A percentile compares a stretch with the other conserved stretches of the same genome.
Evolutionary conservation across 2,797 vertebrate species (phyloP).

Genomic region (Phataginus tricuspis): DNA sequence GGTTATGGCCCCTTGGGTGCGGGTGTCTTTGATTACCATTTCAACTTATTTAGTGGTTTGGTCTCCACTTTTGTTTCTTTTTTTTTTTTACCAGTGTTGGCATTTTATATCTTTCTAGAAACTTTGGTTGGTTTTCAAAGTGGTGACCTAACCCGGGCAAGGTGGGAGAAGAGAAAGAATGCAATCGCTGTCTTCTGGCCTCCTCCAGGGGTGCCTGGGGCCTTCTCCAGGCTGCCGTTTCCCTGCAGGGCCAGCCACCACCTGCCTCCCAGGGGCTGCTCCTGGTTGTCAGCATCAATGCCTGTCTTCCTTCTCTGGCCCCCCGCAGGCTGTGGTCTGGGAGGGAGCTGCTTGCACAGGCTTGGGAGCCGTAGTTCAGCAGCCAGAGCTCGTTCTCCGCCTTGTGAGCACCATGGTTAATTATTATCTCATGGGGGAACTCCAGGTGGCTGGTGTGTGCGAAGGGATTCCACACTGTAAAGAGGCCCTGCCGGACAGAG

Average conservation of each 20-base stretch:
- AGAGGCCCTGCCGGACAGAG: neutral
- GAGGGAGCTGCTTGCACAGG: accelerated
- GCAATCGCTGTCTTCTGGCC: accelerated
- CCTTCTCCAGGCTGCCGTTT: neutral
- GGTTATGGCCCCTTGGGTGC: no score
- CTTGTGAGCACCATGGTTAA: no score
- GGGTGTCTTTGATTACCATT: neutral
- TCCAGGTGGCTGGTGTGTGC: neutral
- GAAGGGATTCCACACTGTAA: accelerated
- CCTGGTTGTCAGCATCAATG: accelerated
- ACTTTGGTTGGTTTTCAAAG: neutral
- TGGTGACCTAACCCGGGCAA: accelerated
- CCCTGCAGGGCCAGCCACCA: accelerated
- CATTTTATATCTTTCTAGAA: neutral
- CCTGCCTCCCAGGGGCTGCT: neutral
- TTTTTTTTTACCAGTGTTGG: neutral
- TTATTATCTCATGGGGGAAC: neutral
- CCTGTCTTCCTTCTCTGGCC: accelerated
- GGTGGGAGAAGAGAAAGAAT: accelerated
- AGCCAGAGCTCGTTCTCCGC: accelerated
- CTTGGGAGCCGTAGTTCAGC: neutral
- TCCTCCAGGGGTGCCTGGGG: accelerated
- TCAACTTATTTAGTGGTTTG: neutral
- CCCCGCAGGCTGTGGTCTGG: neutral
- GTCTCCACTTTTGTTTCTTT: neutral